Evolutionary conservation across 1,140 invertebrate species (phyloP), one percentile per base, ranked within the genome.

Genomic region (Pachyrhynchus sulphureomaculatus): DNA sequence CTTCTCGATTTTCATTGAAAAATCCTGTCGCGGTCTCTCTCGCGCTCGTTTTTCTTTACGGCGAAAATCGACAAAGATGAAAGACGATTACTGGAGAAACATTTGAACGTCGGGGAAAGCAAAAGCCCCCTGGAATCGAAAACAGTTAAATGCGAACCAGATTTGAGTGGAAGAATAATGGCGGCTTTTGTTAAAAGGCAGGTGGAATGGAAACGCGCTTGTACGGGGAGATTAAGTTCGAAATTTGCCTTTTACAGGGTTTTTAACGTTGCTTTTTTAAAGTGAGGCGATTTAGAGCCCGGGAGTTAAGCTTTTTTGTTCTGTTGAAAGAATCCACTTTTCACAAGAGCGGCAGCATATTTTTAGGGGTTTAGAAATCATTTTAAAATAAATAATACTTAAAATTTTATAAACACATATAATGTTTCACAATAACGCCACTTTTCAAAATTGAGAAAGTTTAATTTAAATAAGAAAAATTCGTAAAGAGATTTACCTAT

Each of bases 1-100:
- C 53, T 49, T 34, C 59, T 52, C 65, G 66, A 65, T 61, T 67
- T 64, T 58, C 61, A 52, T 36, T 29, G 34, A 58, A 59, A 57
- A 60, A 52, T 58, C 47, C 57, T 41, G 21, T 59, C 60, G 57
- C 54, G 21, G 42, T 68, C 59, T 58, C 56, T 58, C 20, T 66
- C 36, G 26, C 42, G 15, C 17, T 18, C 42, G n/a, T 32, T 10
- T 33, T 12, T 24, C 54, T 17, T 17, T 20, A n/a, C 6, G 21
- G 10, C 15, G 9, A 1, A 2, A 10, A 5, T 12, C 41, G 42
- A 36, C 41, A 34, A 45, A 26, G 32, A 37, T 26, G 23, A 24
- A 56, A n/a, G 49, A 20, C 12, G 29, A 56, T 41, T 45, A 4
- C 54, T 41, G 13, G 37, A 42, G 52, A 42, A 54, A 54, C 52